These are phyloP conservation scores for Tragelaphus oryx DNA, from an alignment of 2,797 vertebrate genomes.

Conservation along the genomic window DNA sequence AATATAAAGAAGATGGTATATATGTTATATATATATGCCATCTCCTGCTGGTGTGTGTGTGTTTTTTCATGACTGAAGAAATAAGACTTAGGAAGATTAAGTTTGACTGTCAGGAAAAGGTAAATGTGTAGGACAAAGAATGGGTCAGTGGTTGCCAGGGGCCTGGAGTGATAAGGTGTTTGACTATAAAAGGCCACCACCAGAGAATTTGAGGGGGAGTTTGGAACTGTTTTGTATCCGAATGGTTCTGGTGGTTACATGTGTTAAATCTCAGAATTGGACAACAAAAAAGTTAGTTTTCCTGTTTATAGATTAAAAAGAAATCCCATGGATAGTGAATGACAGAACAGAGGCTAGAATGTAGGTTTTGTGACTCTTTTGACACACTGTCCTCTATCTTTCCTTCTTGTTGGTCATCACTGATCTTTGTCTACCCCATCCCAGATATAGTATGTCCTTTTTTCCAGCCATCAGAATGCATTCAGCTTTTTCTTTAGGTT, in stretches of 20 bases:
- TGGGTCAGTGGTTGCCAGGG: neutral
- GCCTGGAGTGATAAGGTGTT: neutral
- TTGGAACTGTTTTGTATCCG: neutral
- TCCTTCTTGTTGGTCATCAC: neutral
- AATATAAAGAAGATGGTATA: neutral
- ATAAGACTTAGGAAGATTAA: neutral
- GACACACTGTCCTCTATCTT: neutral
- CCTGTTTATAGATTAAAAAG: neutral
- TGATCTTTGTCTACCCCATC: neutral
- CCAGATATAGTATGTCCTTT: neutral
- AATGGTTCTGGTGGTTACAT: neutral
- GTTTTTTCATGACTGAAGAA: neutral
- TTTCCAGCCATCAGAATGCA: neutral
- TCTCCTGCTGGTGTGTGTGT: neutral
- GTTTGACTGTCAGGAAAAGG: neutral
- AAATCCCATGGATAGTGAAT: neutral
- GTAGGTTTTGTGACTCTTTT: neutral
- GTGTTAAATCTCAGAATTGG: neutral
- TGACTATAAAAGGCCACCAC: neutral
- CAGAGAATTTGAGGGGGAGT: neutral
- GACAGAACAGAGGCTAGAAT: neutral
- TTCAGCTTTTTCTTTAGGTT: neutral
- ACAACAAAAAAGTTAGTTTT: neutral
- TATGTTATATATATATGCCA: neutral
- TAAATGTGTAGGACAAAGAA: neutral